phyloP scores from a whole-genome alignment of 2,888 invertebrate species.

The Priocnemis perturbator region DNA sequence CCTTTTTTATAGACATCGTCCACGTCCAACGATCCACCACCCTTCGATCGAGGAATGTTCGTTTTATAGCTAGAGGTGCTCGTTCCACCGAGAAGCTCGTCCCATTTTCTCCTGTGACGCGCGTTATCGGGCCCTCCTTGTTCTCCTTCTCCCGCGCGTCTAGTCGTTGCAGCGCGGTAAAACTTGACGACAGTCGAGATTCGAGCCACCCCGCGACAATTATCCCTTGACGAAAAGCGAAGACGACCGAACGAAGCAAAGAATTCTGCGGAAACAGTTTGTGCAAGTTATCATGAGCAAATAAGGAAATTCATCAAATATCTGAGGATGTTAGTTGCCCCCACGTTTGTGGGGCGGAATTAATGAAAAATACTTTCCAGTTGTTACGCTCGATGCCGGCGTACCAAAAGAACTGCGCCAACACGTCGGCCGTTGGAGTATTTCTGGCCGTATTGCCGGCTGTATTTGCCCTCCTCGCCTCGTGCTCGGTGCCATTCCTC shows the following conservation, averaged over 20 bases:
- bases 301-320: conserved; percentile 12
- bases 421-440: background rate
- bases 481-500: background rate
- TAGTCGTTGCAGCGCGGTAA: too few species aligned
- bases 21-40: background rate
- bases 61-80: background rate
- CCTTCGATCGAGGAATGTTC: conserved; percentile 4
- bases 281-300: background rate
- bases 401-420: background rate
- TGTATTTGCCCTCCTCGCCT: conserved; percentile 1
- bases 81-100: conserved; percentile 12
- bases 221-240: too few species aligned
- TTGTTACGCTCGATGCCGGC: background rate
- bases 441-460: background rate
- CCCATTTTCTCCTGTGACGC: conserved; percentile 1
- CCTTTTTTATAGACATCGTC: conserved; percentile 9
- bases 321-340: conserved; percentile 2
- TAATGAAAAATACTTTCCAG: conserved; percentile 16
- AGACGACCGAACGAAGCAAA: too few species aligned
- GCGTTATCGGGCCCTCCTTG: background rate
- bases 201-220: too few species aligned
- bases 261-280: too few species aligned
- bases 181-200: too few species aligned
- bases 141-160: background rate
- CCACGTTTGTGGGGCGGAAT: background rate